Conservation (phyloP, 2,797 vertebrate genomes). For the Centroberyx gerrardi region DNA sequence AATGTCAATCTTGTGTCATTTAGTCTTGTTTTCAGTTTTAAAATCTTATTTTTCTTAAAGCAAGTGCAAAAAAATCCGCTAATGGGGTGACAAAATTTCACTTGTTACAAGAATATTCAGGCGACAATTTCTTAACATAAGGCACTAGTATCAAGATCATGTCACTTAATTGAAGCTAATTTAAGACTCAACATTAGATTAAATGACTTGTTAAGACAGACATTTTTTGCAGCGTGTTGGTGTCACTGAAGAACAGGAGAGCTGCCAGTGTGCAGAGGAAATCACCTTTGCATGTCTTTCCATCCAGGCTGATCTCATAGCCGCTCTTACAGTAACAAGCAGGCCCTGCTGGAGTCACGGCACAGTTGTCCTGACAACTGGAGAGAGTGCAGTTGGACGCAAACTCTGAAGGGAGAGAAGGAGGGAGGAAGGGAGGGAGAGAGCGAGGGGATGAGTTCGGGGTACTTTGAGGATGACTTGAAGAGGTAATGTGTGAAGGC, state of each 20-base stretch:
- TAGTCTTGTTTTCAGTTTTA: no score
- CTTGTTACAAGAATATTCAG: no score
- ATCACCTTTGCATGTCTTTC: slow-evolving; percentile 94
- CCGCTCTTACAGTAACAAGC: slow-evolving; percentile 94
- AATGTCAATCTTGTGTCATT: neutral
- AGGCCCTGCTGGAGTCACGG: slow-evolving; percentile 87
- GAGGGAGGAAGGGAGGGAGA: neutral
- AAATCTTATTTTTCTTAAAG: no score
- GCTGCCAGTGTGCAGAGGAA: neutral
- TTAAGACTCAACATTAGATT: no score
- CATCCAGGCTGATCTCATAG: slow-evolving; percentile 91
- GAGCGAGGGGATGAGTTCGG: neutral
- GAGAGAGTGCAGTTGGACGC: slow-evolving; percentile 87
- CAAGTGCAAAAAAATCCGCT: no score
- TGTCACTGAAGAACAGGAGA: no score
- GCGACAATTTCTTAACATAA: no score
- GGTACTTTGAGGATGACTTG: no score
- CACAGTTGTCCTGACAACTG: slow-evolving; percentile 92
- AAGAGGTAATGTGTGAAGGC: neutral
- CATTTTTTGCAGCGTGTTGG: neutral
- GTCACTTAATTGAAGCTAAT: no score
- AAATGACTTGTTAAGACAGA: no score
- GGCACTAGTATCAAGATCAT: no score
- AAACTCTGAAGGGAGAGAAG: slow-evolving; percentile 81
- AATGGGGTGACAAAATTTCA: no score